Conservation (phyloP, 2,113 vertebrate species). For the Hippocampus guttulatus region DNA sequence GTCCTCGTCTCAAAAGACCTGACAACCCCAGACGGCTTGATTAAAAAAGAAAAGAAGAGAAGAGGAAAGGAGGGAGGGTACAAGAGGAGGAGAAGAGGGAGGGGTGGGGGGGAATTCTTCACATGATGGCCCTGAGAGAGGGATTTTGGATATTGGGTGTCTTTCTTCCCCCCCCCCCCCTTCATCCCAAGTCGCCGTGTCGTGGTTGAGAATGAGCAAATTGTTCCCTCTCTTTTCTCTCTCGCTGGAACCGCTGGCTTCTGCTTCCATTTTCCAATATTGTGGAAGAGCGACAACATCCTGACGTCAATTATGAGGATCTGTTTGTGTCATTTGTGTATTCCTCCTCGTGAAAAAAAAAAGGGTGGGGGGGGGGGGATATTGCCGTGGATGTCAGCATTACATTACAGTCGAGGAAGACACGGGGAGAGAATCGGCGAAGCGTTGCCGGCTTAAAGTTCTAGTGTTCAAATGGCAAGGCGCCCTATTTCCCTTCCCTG, state of each 20-base stretch:
- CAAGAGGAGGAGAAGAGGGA: constrained; percentile 53
- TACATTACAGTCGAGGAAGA: constrained; percentile 59
- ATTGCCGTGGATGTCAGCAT: constrained; percentile 44
- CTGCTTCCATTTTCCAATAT: constrained; percentile 17
- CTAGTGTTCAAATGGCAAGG: constrained; percentile 69
- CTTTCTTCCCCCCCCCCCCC: constrained; percentile 47
- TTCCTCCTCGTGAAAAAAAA: too few relatives aligned
- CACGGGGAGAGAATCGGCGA: constrained; percentile 47
- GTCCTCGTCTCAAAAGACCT: constrained; percentile 79
- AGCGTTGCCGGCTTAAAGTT: constrained; percentile 66
- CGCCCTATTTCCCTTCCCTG: constrained; percentile 67
- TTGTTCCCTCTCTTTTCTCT: constrained; percentile 68
- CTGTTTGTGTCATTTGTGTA: constrained; percentile 1
- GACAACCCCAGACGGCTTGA: constrained; percentile 82
- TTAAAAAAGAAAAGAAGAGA: constrained; percentile 79
- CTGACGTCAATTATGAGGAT: neutral
- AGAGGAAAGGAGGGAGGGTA: constrained; percentile 56
- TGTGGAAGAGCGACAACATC: neutral
- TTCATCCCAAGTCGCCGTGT: constrained; percentile 60
- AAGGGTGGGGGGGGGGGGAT: too few relatives aligned
- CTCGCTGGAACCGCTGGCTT: constrained; percentile 28
- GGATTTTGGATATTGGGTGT: constrained; percentile 79
- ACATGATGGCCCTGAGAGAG: constrained; percentile 78
- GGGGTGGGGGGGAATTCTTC: constrained; percentile 65
- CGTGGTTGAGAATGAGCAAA: constrained; percentile 74